Base-by-base conservation (phyloP, 2,113 vertebrate species). In the Glareola pratincola region DNA sequence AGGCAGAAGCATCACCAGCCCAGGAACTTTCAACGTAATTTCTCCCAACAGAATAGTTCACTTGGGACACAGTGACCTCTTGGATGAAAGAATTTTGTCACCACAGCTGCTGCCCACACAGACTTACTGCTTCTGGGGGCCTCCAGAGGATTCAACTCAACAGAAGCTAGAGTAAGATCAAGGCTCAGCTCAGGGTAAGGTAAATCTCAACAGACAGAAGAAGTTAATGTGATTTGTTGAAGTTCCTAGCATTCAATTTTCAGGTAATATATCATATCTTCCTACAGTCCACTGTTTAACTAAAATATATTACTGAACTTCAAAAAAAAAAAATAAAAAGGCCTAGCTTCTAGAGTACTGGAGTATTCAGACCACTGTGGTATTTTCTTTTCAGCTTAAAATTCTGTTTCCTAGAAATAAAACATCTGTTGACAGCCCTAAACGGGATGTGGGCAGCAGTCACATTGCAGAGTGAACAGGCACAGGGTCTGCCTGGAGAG, bases 81-180 rank as follows among this genome's bases (percentile, higher is more conserved):
- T n/a, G 39, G 48, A 94, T 67, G n/a, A 80, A 21, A 71, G 86
- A 62, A 29, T 91, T 77, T 75, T 91, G 72, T 77, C 79, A 67
- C 56, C 0, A 1, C 43, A 72, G 68, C 60, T 63, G 53, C 93
- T 68, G 66, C 60, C 43, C 53, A 87, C 54, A n/a, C 37, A 94
- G 56, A 34, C 36, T 45, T 72, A 60, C 51, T 91, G 87, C 56
- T 73, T 41, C 69, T 27, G 51, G 27, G 39, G 16, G 12, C 17
- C 53, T 69, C 66, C 8, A 23, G 73, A 90, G 48, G 48, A 60
- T 91, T 75, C 36, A 48, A 8, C 45, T 75, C 48, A 27, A 27
- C 12, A 51, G 69, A 76, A 94, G 16, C 10, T 39, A 13, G 14
- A 71, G 59, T 9, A 41, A 71, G 34, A 60, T n/a, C 73, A 79